phyloP scores from a whole-genome alignment of 2,797 vertebrate genomes.

The Eremophila alpestris region DNA sequence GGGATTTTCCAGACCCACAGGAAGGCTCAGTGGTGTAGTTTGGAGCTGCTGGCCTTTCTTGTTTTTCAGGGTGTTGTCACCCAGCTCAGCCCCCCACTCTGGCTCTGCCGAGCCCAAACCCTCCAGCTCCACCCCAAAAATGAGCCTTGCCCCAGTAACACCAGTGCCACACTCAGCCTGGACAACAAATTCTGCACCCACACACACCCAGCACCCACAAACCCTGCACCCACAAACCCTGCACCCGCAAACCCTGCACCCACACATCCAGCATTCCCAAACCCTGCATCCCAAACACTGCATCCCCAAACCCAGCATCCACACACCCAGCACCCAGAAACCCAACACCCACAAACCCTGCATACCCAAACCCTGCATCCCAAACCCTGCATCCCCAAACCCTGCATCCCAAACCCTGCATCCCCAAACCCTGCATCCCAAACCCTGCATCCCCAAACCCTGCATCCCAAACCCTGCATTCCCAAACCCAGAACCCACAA shows the following conservation, averaged over 20 bases:
- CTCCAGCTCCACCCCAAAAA: rapidly evolving
- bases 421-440: background rate
- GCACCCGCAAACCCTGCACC: background rate
- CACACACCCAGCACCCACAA: background rate
- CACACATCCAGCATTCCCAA: background rate
- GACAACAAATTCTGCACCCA: background rate
- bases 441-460: background rate
- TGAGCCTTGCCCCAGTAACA: rapidly evolving
- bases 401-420: background rate
- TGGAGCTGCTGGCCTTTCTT: background rate
- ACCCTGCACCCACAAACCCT: background rate
- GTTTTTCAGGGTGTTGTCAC: background rate
- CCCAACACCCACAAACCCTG: background rate
- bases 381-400: background rate
- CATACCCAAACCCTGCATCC: background rate
- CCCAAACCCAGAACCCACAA: background rate
- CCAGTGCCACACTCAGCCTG: rapidly evolving
- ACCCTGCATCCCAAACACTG: background rate
- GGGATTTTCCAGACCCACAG: background rate
- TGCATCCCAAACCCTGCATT: background rate
- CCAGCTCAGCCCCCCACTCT: rapidly evolving
- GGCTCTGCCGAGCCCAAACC: background rate
- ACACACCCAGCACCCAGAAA: background rate
- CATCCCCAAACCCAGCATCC: rapidly evolving
- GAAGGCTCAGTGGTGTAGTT: background rate